Percentiles rank a stretch among this genome's conserved stretches.
Evolutionary conservation across 2,113 vertebrate genomes (phyloP).

Genomic region (Dipodomys spectabilis): DNA sequence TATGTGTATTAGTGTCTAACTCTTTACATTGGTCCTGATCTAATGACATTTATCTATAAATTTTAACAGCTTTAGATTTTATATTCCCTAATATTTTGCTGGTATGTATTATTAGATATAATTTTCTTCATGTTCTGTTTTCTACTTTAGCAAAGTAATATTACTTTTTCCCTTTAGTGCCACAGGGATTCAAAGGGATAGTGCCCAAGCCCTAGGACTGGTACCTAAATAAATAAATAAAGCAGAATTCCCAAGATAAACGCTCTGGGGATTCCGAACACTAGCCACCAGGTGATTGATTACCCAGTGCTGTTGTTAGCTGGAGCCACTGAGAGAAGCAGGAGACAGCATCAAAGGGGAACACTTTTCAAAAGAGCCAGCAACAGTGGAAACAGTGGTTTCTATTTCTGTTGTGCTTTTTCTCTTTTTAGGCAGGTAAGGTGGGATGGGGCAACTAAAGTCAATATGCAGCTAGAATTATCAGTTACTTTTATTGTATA

Average conservation of each 20-base stretch:
- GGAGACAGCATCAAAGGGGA: neutral
- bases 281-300: neutral
- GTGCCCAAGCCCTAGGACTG: too few relatives aligned
- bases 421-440: neutral
- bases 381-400: neutral
- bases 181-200: neutral
- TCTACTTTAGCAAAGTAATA: too few relatives aligned
- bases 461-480: neutral
- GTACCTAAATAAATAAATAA: too few relatives aligned
- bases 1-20: too few relatives aligned
- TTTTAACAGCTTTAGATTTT: too few relatives aligned
- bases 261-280: conserved; percentile 1
- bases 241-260: conserved; percentile 26
- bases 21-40: too few relatives aligned
- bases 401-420: neutral
- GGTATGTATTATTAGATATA: too few relatives aligned
- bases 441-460: neutral
- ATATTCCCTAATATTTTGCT: too few relatives aligned
- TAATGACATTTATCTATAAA: too few relatives aligned
- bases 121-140: too few relatives aligned
- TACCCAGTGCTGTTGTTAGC: neutral
- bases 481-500: neutral
- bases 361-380: neutral
- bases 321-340: neutral
- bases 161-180: neutral